These are phyloP conservation scores for Eubasilissa splendida DNA, from an alignment of 2,888 invertebrate genomes.

Conservation along the genomic window DNA sequence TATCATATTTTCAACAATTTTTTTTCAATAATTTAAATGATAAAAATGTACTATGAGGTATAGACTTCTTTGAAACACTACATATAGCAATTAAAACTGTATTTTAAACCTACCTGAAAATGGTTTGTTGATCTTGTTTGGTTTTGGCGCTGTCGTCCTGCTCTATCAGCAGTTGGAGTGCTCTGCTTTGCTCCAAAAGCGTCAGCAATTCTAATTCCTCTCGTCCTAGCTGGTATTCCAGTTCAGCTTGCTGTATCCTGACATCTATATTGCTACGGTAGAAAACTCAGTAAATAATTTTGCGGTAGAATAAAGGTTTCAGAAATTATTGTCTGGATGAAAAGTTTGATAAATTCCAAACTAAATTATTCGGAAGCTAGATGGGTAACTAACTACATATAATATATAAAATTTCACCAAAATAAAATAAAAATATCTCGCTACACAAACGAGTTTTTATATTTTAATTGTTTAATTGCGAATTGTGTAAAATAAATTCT, in stretches of 20 bases:
- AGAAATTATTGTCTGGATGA: no score
- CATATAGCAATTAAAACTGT: no score
- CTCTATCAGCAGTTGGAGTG: conserved; percentile 84
- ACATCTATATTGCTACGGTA: conserved; percentile 86
- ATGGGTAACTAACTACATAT: background rate
- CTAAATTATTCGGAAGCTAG: background rate
- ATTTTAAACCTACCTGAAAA: conserved; percentile 71
- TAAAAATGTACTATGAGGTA: no score
- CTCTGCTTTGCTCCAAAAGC: conserved; percentile 86
- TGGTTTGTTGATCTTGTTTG: conserved; percentile 70
- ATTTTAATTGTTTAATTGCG: conserved; percentile 23
- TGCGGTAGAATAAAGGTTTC: no score
- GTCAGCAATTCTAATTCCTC: conserved; percentile 91
- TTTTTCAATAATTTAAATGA: no score
- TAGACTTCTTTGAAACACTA: no score
- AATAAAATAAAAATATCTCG: conserved; percentile 21
- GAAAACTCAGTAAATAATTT: background rate
- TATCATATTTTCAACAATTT: no score
- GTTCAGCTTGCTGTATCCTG: conserved; percentile 90
- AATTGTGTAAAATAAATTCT: conserved; percentile 23
- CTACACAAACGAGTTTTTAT: conserved; percentile 19
- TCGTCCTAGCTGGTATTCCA: conserved; percentile 90
- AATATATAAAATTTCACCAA: conserved; percentile 8
- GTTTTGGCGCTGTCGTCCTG: conserved; percentile 71
- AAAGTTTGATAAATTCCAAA: background rate